Base-by-base conservation (phyloP, 1,140 invertebrate species). In the Leptopilina clavipes region DNA sequence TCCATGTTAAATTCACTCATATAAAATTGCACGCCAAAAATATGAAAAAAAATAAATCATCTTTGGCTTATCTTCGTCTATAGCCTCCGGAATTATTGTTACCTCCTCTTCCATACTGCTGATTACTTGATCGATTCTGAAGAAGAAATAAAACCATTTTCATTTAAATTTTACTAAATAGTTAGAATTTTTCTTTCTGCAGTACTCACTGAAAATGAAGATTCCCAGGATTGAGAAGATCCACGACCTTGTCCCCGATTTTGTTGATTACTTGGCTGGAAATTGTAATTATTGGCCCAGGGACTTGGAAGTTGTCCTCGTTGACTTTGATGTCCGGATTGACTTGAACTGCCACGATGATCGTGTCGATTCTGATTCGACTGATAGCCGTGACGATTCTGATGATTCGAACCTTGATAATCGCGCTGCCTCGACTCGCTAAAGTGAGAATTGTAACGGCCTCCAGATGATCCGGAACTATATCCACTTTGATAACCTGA, bases 401-500 rank as follows among this genome's bases (percentile, higher is more conserved):
- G 74, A 11, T 75, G 59, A 65, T 44, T 56, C 8, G 74, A 65
- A 70, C 11, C 43, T 19, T 71, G 37, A n/a, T n/a, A 76, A 45
- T 71, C 45, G 14, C 37, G n/a, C 10, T 45, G 59, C 22, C 74
- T 75, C 8, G 22, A 65, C 11, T 44, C 71, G 9, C 37, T 48
- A 0, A 74, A 73, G 8, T 14, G 17, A n/a, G 59, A 65, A 65
- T 65, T 65, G 17, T 75, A 85, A 0, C 82, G 54, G 3, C 71
- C 70, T 0, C 44, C 70, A 81, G 82, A 82, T 14, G 83, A 73
- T 18, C 83, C 77, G 0, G 75, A 52, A 40, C 84, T 84, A 19
- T 86, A 85, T 3, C 81, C 81, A 74, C 82, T 87, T 18, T 83
- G 86, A 74, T 86, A 88, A 17, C 84, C 86, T 88, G 78, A 7